Conservation (phyloP, 1,140 invertebrate genomes). For the Apocrypta bakeri region DNA sequence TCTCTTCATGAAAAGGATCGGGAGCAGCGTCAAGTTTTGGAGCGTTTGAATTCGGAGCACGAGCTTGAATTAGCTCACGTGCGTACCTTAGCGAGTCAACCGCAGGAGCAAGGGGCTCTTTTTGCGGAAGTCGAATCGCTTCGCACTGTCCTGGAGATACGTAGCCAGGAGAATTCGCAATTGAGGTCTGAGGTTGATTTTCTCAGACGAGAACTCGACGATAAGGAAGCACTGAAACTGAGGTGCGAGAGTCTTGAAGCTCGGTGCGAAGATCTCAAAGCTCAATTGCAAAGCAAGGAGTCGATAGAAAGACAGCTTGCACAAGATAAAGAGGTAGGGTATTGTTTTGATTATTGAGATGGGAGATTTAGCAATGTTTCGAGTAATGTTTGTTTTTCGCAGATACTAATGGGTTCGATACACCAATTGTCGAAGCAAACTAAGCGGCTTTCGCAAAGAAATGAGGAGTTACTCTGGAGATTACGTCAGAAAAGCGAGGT, state of each 20-base stretch:
- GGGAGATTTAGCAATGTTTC: too few relatives aligned
- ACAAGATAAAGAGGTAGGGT: slow-evolving; percentile 77
- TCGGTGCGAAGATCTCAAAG: slow-evolving; percentile 81
- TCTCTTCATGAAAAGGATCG: slow-evolving; percentile 59
- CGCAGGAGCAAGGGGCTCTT: slow-evolving; percentile 66
- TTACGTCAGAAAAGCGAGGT: slow-evolving; percentile 85
- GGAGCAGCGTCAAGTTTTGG: slow-evolving; percentile 64
- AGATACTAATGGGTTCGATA: slow-evolving; percentile 79
- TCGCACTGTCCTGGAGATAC: slow-evolving; percentile 83
- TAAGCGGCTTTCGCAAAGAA: slow-evolving; percentile 84
- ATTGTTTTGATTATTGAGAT: background rate
- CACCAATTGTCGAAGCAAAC: slow-evolving; percentile 85
- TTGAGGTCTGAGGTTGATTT: slow-evolving; percentile 79
- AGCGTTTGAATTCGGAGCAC: slow-evolving; percentile 69
- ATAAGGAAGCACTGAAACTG: slow-evolving; percentile 77
- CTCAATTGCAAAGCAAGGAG: slow-evolving; percentile 79
- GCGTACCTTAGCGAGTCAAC: slow-evolving; percentile 52
- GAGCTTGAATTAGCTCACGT: slow-evolving; percentile 61
- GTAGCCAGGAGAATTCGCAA: slow-evolving; percentile 82
- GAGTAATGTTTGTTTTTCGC: too few relatives aligned
- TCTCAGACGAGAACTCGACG: slow-evolving; percentile 74
- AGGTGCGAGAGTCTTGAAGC: slow-evolving; percentile 78
- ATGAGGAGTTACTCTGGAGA: slow-evolving; percentile 91
- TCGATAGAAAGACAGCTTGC: slow-evolving; percentile 73
- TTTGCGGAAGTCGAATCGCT: slow-evolving; percentile 83